Evolutionary conservation across 2,888 invertebrate genomes (phyloP), one percentile per base, ranked within the genome.

Genomic region (Yponomeuta sedellus): DNA sequence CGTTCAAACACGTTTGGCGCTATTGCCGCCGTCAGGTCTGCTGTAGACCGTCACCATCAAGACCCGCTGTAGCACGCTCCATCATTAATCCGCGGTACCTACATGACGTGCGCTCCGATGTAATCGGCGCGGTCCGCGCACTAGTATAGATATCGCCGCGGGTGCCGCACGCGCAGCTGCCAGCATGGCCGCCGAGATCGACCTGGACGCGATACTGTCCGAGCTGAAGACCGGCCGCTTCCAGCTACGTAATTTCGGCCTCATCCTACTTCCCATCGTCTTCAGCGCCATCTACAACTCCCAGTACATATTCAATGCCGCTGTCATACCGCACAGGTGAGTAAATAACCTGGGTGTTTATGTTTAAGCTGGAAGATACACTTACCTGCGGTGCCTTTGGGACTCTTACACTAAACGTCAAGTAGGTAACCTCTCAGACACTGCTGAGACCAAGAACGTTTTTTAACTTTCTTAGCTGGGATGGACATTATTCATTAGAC

Each of bases 291-390:
- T 88, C 11, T 87, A 89, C 71, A 89, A 88, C 67, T 78, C 88
- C n/a, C 88, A 90, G 70, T 93, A 90, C 70, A 83, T 92, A 39
- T 93, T 93, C 73, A 82, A 85, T 0, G 91, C 92, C 5, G 91
- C 83, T 0, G 78, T 79, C 61, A 73, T 87, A 10, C 73, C 81
- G 12, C 90, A 92, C 82, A 92, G 93, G 93, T 93, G 72, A 68
- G 73, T 61, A 22, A 2, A 12, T 34, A 28, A 6, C 34, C n/a
- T 25, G 28, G 34, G 10, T 25, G 3, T 61, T 10, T 11, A 61
- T 25, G 12, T 61, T 61, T 5, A 8, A 34, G 34, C 5, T 34
- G 34, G 34, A 34, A 8, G 34, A 34, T 8, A 5, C 8, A 6
- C 19, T 1, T 56, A 8, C 56, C 16, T 56, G 6, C 19, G 56